A percentile compares a stretch with the other conserved stretches of the same genome.
phyloP scores from a whole-genome alignment of 2,797 vertebrate genomes.

The Bovichtus diacanthus region DNA sequence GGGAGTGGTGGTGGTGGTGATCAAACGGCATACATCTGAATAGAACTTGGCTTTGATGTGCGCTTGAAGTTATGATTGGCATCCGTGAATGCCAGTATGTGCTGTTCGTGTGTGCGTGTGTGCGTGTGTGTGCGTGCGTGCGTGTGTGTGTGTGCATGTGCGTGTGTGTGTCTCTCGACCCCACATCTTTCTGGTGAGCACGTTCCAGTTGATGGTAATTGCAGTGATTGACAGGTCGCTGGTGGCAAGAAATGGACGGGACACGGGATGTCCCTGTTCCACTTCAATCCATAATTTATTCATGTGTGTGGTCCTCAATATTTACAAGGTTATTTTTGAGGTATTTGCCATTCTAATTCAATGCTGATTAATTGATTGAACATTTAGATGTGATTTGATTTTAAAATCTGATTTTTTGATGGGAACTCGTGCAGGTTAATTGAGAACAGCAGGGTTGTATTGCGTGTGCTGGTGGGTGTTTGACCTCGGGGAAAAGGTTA shows the following conservation, averaged over 20 bases:
- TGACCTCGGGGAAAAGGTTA: conserved; percentile 54
- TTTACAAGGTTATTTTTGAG: conserved; percentile 67
- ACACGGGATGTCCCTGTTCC: conserved; percentile 31
- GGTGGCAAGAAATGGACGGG: conserved; percentile 61
- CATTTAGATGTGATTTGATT: conserved; percentile 58
- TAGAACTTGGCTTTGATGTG: conserved; percentile 79
- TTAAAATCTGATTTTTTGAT: conserved; percentile 55
- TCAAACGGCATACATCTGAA: conserved; percentile 79
- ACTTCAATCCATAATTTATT: conserved; percentile 63
- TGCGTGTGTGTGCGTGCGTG: no score
- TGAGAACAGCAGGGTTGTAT: conserved; percentile 21
- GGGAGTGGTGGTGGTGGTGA: conserved; percentile 45
- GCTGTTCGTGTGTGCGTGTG: background rate
- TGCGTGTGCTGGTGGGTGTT: conserved; percentile 38
- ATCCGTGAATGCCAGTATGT: conserved; percentile 57
- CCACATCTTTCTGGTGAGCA: conserved; percentile 51
- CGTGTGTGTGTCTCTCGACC: background rate
- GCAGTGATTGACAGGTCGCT: conserved; percentile 72
- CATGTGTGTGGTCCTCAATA: conserved; percentile 57
- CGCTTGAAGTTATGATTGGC: conserved; percentile 80
- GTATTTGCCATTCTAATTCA: conserved; percentile 60
- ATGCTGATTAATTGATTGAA: conserved; percentile 60
- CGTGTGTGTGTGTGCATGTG: no score
- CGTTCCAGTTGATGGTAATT: conserved; percentile 68
- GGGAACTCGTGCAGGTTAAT: conserved; percentile 1